Evolutionary conservation across 2,888 invertebrate species (phyloP), one percentile per base, ranked within the genome.

Genomic region (Pristionchus entomophagus): DNA sequence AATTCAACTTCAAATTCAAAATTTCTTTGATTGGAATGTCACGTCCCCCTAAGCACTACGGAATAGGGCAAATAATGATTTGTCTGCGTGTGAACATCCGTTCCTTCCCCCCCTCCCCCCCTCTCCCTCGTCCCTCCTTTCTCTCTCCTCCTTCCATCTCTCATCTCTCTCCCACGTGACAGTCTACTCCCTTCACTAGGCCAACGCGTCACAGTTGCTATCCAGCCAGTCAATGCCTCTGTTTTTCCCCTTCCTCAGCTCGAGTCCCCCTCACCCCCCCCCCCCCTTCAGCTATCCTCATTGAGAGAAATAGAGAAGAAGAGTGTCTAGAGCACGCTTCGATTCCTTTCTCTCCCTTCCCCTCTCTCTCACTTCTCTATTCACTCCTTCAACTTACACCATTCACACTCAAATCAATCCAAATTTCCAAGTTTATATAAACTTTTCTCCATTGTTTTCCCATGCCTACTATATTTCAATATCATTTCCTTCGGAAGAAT

Each of bases 281-380:
- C 17, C 65, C 65, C n/a, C 35, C 65, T 35, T 14, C 65, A 56
- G 56, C 5, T 14, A 14, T 69, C n/a, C 38, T 12, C 69, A 22
- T 22, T 8, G 41, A 69, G 69, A 78, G 78, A 78, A 78, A 32
- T 19, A 51, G 78, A 78, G 78, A 78, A 51, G 78, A 19, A 78
- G 78, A 78, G 78, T 14, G 38, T 38, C 12, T 22, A n/a, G n/a
- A n/a, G 73, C 41, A 19, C n/a, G 78, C 2, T 78, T 78, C 78
- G 78, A 78, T 78, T 77, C 78, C 29, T 78, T 29, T 32, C 49
- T 26, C 51, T 29, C 78, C 26, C 38, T 78, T 77, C 41, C n/a
- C 14, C 49, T 78, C 51, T n/a, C 49, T 78, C 77, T 45, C 41
- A n/a, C 35, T 56, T 19, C 65, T 65, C 65, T n/a, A 19, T 65